Evolutionary conservation across 2,888 invertebrate genomes (phyloP).

Genomic region (Diloba caeruleocephala): DNA sequence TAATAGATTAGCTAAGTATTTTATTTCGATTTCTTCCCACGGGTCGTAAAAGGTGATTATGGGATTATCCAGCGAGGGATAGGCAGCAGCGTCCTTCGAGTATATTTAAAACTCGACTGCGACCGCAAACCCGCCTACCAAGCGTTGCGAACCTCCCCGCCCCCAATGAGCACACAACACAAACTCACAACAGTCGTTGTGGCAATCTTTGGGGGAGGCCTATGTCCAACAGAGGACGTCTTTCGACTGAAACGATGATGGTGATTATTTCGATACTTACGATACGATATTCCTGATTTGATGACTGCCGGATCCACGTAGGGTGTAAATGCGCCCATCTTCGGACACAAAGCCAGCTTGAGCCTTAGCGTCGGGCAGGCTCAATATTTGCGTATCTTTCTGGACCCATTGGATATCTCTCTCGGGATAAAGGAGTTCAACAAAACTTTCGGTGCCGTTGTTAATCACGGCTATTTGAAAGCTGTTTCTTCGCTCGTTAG

Average conservation of each 20-base stretch:
- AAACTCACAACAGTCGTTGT: too few relatives aligned
- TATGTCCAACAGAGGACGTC: too few relatives aligned
- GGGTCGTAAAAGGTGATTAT: too few relatives aligned
- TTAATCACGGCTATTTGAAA: conserved; percentile 93
- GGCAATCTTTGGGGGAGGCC: too few relatives aligned
- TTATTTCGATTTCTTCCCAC: too few relatives aligned
- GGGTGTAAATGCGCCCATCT: conserved; percentile 92
- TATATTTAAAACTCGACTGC: too few relatives aligned
- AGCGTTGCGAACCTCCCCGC: too few relatives aligned
- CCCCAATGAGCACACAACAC: too few relatives aligned
- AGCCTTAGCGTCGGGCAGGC: conserved; percentile 95
- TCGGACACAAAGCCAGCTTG: conserved; percentile 97
- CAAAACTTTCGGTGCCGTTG: conserved; percentile 94
- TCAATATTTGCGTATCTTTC: conserved; percentile 93
- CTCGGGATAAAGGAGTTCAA: conserved; percentile 95
- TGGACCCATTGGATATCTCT: conserved; percentile 97
- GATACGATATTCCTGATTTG: conserved; percentile 94
- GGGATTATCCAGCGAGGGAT: too few relatives aligned
- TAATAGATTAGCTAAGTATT: not conserved
- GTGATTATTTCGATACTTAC: conserved; percentile 84
- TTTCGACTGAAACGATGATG: too few relatives aligned
- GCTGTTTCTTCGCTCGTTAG: conserved; percentile 92
- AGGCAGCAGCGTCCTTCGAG: too few relatives aligned
- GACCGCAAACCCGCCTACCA: too few relatives aligned
- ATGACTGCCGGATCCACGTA: conserved; percentile 97